Conservation (phyloP, 2,113 vertebrate genomes). For the Meriones unguiculatus region DNA sequence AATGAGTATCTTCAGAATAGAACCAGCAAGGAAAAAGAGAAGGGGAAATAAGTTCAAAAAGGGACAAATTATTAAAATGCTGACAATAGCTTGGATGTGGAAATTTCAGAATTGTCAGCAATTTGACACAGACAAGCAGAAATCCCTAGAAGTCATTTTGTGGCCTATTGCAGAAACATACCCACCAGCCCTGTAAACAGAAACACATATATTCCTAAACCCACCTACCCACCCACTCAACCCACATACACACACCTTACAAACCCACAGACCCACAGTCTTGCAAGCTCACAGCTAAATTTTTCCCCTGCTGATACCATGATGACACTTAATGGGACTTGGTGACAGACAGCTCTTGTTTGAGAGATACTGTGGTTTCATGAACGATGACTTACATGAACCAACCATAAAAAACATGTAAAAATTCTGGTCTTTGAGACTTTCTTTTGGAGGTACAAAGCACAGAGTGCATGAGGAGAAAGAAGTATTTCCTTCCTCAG, state of each 20-base stretch:
- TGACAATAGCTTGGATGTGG: background rate
- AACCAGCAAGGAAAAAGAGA: background rate
- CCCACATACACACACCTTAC: background rate
- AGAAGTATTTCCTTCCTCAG: background rate
- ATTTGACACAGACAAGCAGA: background rate
- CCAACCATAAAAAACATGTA: background rate
- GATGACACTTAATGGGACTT: background rate
- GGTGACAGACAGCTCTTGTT: background rate
- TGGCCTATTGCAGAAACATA: background rate
- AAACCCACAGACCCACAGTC: background rate
- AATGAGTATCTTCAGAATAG: background rate
- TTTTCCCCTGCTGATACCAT: background rate
- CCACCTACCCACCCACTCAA: background rate
- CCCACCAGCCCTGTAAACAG: background rate
- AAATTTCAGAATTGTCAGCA: background rate
- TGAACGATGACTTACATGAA: constrained; percentile 7
- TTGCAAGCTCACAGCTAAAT: background rate
- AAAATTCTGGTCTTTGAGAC: background rate
- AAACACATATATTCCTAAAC: background rate
- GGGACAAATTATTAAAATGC: background rate
- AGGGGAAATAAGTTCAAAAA: background rate
- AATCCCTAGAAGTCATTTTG: background rate
- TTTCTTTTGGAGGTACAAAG: constrained; percentile 12
- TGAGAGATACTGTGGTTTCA: constrained; percentile 5
- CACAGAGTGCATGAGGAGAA: background rate